phyloP scores from a whole-genome alignment of 2,888 invertebrate genomes.

The Agrenia bidenticulata region DNA sequence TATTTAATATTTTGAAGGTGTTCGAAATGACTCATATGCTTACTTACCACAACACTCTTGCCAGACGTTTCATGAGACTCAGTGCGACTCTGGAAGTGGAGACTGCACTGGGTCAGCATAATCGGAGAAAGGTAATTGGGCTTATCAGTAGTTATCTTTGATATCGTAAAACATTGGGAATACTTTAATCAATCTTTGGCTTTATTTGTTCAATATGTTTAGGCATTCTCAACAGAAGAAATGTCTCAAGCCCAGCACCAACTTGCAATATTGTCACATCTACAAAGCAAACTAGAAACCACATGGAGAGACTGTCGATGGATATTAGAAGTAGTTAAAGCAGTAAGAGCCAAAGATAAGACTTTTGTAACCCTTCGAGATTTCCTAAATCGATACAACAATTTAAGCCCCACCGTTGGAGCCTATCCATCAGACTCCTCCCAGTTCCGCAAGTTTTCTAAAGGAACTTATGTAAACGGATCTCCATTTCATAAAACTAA shows the following conservation, averaged over 20 bases:
- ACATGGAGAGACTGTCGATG: conserved; percentile 94
- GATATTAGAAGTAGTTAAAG: conserved; percentile 93
- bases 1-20: conserved; percentile 55
- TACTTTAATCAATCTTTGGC: background rate
- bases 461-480: conserved; percentile 17
- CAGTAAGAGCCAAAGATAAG: conserved; percentile 75
- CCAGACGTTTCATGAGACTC: conserved; percentile 86
- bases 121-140: conserved; percentile 74
- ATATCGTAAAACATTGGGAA: no score
- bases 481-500: background rate
- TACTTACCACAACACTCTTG: conserved; percentile 88
- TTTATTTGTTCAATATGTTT: conserved; percentile 23
- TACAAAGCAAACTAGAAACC: conserved; percentile 80
- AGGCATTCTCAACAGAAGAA: conserved; percentile 88
- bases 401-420: background rate
- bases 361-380: conserved; percentile 13
- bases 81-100: conserved; percentile 93
- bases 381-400: conserved; percentile 12
- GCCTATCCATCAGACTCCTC: background rate
- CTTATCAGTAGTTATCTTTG: no score
- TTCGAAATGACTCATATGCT: conserved; percentile 90
- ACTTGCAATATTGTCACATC: conserved; percentile 75
- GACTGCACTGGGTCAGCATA: conserved; percentile 85
- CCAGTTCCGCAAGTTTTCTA: conserved; percentile 1
- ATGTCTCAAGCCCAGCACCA: conserved; percentile 82